Evolutionary conservation across 1,140 invertebrate species (phyloP).

Genomic region (Ceratina calcarata): DNA sequence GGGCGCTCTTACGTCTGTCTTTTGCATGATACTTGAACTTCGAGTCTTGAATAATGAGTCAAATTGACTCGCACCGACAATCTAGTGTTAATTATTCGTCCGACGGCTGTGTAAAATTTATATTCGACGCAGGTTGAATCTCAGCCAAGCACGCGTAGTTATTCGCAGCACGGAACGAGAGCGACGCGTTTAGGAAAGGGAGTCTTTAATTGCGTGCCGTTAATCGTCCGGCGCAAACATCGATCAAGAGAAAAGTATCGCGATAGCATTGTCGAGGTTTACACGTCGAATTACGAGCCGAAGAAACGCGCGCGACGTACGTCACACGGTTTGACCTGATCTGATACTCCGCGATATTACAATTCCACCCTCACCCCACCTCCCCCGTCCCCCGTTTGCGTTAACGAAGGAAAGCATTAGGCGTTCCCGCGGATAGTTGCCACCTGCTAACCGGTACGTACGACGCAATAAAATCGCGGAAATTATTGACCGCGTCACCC

Average conservation of each 20-base stretch:
- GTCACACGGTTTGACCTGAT: conserved; percentile 11
- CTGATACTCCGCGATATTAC: conserved; percentile 1
- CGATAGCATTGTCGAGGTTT: background rate
- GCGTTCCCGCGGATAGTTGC: background rate
- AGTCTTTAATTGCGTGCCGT: background rate
- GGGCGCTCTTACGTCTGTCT: too few species aligned
- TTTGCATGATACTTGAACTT: too few species aligned
- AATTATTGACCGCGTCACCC: background rate
- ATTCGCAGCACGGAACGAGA: too few species aligned
- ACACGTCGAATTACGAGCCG: background rate
- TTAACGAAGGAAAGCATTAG: conserved; percentile 22
- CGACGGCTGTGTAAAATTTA: too few species aligned
- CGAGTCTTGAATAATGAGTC: too few species aligned
- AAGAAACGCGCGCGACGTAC: conserved; percentile 8
- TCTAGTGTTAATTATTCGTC: too few species aligned
- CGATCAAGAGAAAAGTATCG: background rate
- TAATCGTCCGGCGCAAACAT: background rate
- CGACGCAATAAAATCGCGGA: background rate
- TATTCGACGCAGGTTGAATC: too few species aligned
- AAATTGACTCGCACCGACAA: too few species aligned
- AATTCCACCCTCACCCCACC: background rate
- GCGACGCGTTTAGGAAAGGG: too few species aligned
- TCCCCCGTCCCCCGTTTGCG: background rate
- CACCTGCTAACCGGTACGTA: background rate
- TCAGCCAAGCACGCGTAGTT: too few species aligned